Base-by-base conservation (phyloP, 2,797 vertebrate genomes). In the Aldrovandia affinis region DNA sequence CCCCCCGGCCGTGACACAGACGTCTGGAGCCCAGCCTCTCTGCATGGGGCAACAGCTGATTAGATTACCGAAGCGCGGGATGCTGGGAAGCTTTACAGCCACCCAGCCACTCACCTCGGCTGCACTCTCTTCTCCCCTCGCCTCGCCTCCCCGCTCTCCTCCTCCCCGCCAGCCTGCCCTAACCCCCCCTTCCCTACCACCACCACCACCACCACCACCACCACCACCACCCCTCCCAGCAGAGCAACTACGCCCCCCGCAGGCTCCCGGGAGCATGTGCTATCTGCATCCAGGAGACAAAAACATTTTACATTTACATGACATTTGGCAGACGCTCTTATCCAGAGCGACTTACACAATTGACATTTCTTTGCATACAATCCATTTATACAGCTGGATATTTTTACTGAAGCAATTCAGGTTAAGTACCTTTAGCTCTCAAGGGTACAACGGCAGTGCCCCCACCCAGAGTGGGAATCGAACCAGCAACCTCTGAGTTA, bases 81-180 rank as follows among this genome's bases (percentile, higher is more conserved):
- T 88, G 88, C 79, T 84, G 83, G 84, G 86, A n/a, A 91, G 88
- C 89, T 91, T 90, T 85, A 84, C 89, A 88, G 88, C 88, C 87
- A 91, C 88, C 85, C 88, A 59, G 50, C 79, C 86, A 28, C 87
- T 95, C 91, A 94, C 94, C 94, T 94, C 91, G 90, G 57, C 79
- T 94, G 92, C 91, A 91, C 93, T 92, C 88, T 85, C 30, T 65
- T 83, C 50, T 33, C 55, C 82, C 78, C 73, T 44, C 55, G 47
- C 68, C 63, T 47, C 57, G 59, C 47, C 77, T 18, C 28, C 55
- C 9, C 44, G 25, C 54, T 77, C 39, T 18, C 28, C 7, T 33
- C 78, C 25, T 28, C 54, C n/a, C n/a, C n/a, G n/a, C n/a, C n/a
- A n/a, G n/a, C n/a, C n/a, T n/a, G n/a, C n/a, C n/a, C n/a, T n/a